A percentile compares a stretch with the other conserved stretches of the same genome.
phyloP scores from a whole-genome alignment of 2,113 vertebrate species.

The Hydrochoerus hydrochaeris region DNA sequence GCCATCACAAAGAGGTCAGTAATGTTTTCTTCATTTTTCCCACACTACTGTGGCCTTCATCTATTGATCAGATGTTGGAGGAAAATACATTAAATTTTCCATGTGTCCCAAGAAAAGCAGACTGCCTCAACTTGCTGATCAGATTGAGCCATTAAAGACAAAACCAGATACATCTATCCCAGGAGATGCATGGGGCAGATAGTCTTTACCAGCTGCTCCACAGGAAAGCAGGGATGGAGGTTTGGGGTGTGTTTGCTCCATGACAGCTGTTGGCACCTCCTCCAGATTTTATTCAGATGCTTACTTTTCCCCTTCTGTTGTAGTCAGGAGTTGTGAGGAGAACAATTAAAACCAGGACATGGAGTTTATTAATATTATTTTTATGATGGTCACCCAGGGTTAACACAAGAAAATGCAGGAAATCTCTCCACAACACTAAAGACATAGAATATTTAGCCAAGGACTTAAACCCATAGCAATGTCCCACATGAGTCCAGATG shows the following conservation, averaged over 20 bases:
- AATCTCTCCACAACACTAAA: too few relatives aligned
- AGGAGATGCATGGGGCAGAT: not conserved
- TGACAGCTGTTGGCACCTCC: not conserved
- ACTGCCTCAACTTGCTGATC: not conserved
- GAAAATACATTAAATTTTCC: not conserved
- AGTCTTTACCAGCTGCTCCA: not conserved
- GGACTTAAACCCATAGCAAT: too few relatives aligned
- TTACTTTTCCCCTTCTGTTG: too few relatives aligned
- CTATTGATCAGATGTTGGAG: not conserved
- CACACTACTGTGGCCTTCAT: not conserved
- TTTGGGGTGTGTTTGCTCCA: not conserved
- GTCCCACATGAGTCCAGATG: too few relatives aligned
- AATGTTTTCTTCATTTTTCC: not conserved
- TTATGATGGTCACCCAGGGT: too few relatives aligned
- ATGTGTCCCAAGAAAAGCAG: not conserved
- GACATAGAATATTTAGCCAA: too few relatives aligned
- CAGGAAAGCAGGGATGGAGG: not conserved
- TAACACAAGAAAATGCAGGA: too few relatives aligned
- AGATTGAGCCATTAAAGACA: not conserved
- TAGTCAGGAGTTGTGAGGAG: too few relatives aligned
- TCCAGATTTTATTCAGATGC: not conserved
- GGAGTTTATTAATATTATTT: too few relatives aligned
- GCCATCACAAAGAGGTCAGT: not conserved
- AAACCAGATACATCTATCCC: not conserved
- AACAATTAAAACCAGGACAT: too few relatives aligned